Evolutionary conservation across 2,113 vertebrate genomes (phyloP).

Genomic region (Collichthys lucidus): DNA sequence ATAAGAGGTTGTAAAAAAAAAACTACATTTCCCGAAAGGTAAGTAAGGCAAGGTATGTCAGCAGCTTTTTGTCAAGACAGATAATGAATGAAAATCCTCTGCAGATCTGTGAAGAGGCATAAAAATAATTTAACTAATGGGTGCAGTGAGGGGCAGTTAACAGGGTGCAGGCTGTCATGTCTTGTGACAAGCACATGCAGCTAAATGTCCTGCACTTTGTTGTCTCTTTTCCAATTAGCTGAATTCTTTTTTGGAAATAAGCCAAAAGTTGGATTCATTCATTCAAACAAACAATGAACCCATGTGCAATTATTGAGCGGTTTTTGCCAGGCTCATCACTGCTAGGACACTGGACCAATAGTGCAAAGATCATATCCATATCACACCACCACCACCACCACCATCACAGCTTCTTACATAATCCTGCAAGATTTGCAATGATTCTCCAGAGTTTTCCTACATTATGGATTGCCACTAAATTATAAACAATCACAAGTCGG

Average conservation of each 20-base stretch:
- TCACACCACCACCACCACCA: not conserved
- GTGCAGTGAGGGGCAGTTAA: constrained; percentile 54
- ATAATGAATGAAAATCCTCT: constrained; percentile 13
- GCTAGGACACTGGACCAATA: constrained; percentile 28
- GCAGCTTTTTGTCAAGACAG: not conserved
- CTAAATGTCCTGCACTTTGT: not conserved
- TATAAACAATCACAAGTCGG: too few species aligned
- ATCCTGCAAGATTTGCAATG: constrained; percentile 14
- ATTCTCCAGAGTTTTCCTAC: too few species aligned
- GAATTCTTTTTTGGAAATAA: not conserved
- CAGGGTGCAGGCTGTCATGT: constrained; percentile 47
- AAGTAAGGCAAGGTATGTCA: not conserved
- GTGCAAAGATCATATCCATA: constrained; percentile 67
- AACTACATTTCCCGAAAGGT: not conserved
- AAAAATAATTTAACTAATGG: constrained; percentile 59
- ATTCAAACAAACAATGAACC: not conserved
- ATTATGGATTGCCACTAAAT: not conserved
- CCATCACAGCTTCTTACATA: constrained; percentile 55
- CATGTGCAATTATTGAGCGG: not conserved
- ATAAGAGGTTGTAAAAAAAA: not conserved
- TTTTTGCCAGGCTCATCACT: not conserved
- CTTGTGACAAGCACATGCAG: constrained; percentile 76
- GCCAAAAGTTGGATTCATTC: not conserved
- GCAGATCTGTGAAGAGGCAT: constrained; percentile 11
- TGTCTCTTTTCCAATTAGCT: not conserved